Base-by-base conservation (phyloP, 1,140 invertebrate genomes). In the Drosophila subpulchrella region DNA sequence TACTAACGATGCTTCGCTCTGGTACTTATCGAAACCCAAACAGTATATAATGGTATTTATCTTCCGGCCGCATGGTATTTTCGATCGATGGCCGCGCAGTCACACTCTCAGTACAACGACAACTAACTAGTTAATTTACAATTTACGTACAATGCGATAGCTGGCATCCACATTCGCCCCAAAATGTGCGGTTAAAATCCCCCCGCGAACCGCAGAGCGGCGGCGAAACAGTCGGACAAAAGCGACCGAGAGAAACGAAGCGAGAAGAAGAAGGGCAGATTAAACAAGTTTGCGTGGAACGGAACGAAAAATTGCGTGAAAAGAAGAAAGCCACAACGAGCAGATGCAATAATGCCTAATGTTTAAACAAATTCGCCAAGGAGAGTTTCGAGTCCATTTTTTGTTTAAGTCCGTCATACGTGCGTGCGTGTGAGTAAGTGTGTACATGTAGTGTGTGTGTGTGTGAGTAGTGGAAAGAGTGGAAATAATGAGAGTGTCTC, bases 201-300 rank as follows among this genome's bases (percentile, higher is more conserved):
- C 56, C 59, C 50, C 50, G 50, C 50, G 32, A 53, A 17, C 32
- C 50, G 50, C 51, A 57, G 48, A 60, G 63, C 60, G 68, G 80
- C 59, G 61, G 71, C 30, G 20, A 82, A 50, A 67, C 48, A 66
- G 75, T 59, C 63, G 61, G n/a, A 50, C 74, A 34, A 70, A 70
- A 77, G 68, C 67, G 63, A 79, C 53, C 36, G 65, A 71, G 41
- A 63, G 56, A 55, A 46, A 20, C 42, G 42, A 71, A 50, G 41
- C 54, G 63, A 59, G 46, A 71, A 42, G 67, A 59, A 62, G 47
- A 53, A 58, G 70, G 30, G 63, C 63, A 75, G 72, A 73, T 72
- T 79, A 79, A 88, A 88, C 79, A 76, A 86, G 79, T 88, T 88
- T 88, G 50, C 46, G 61, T 57, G 68, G 81, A 75, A 53, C 57